Evolutionary conservation across 2,113 vertebrate species (phyloP).

Genomic region (Epinephelus moara): DNA sequence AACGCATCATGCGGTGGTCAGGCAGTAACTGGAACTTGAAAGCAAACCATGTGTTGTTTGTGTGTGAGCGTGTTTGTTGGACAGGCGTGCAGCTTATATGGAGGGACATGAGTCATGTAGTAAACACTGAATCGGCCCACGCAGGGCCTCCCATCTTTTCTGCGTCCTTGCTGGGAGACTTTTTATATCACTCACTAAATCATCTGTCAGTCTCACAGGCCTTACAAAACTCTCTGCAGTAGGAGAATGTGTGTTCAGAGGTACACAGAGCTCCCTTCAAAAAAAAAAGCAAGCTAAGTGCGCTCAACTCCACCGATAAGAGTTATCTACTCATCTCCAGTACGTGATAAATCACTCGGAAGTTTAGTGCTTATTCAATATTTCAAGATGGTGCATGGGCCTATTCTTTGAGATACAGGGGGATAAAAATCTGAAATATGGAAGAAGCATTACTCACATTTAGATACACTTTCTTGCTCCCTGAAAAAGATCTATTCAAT

Average conservation of each 20-base stretch:
- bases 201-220: neutral
- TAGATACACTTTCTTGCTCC: neutral
- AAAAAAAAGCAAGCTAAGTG: constrained; percentile 5
- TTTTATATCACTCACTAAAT: constrained; percentile 39
- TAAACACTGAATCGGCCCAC: constrained; percentile 56
- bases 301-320: constrained; percentile 22
- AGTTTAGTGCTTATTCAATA: neutral
- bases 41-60: constrained; percentile 57
- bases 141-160: constrained; percentile 23
- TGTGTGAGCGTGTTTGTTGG: constrained; percentile 41
- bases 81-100: constrained; percentile 20
- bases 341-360: constrained; percentile 6
- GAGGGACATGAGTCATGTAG: constrained; percentile 49
- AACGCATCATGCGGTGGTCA: constrained; percentile 42
- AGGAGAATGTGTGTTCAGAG: neutral
- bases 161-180: constrained; percentile 25
- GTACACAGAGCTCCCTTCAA: neutral
- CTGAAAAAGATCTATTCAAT: neutral
- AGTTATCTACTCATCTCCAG: constrained; percentile 13
- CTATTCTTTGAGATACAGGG: neutral
- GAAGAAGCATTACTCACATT: neutral
- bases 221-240: neutral
- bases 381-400: neutral
- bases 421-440: neutral
- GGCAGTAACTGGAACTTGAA: constrained; percentile 51